Evolutionary conservation across 2,113 vertebrate genomes (phyloP), one percentile per base, ranked within the genome.

Genomic region (Heloderma charlesbogerti): DNA sequence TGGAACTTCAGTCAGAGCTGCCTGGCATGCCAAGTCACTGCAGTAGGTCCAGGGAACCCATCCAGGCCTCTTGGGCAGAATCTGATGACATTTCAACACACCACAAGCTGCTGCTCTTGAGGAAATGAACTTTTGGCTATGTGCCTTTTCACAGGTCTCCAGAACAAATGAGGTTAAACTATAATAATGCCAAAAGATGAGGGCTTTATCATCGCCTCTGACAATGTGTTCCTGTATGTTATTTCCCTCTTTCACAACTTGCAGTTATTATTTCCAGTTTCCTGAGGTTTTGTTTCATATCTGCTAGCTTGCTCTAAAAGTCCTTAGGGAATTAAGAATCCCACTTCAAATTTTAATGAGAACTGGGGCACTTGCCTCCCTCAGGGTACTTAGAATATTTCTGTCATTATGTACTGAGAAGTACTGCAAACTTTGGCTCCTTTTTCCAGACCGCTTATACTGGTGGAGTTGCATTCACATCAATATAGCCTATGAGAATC

Each of bases 271-370:
- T 84, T 69, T 79, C 29, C 72, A 31, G 10, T 71, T 78, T 79
- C 25, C 15, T 43, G 54, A 84, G 57, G 48, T 72, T 45, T 77
- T 51, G 43, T 60, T 66, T 60, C n/a, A 54, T 88, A 34, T 75
- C 57, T 67, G 27, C n/a, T 77, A 54, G 45, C 60, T 88, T 79
- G 43, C 79, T 78, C 29, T 78, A 77, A 88, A 77, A n/a, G 74
- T 6, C 69, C 29, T n/a, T 43, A 0, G 82, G 78, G 89, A 88
- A 80, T 0, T 87, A 67, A 80, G 57, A n/a, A 85, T 43, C 29
- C 89, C 37, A 69, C 43, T 90, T 90, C 82, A 90, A 89, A 85
- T 90, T 84, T 85, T 85, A 78, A 86, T 90, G 88, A 90, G 69
- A 84, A 77, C 69, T 84, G 40, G 81, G 18, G 69, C 34, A 84